These are phyloP conservation scores for Drosophila biarmipes DNA, from an alignment of 1,140 invertebrate genomes.

Conservation along the genomic window DNA sequence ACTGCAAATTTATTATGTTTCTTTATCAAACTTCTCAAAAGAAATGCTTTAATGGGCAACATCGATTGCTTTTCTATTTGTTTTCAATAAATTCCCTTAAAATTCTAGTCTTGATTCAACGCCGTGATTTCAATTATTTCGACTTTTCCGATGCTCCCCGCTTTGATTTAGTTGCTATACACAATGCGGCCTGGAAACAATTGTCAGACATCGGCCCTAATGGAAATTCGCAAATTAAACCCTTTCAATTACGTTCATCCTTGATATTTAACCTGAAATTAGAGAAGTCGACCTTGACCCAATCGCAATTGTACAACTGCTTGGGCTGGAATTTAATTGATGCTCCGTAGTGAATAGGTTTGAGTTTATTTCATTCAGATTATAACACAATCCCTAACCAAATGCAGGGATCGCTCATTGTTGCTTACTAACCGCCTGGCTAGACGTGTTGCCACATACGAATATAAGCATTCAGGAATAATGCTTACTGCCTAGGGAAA, in stretches of 20 bases:
- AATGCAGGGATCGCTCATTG: no score
- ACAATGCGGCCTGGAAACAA: conserved; percentile 19
- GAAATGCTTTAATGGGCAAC: not conserved
- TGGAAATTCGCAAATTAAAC: conserved; percentile 25
- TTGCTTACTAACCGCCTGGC: no score
- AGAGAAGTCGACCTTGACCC: conserved; percentile 30
- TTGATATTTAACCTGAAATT: conserved; percentile 1
- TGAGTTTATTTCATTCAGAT: no score
- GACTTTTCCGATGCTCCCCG: conserved; percentile 1
- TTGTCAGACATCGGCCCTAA: conserved; percentile 24
- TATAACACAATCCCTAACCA: no score
- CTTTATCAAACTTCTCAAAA: not conserved
- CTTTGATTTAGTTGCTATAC: conserved; percentile 26
- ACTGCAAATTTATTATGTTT: no score
- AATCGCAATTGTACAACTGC: conserved; percentile 1
- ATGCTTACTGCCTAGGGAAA: no score
- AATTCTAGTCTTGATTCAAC: not conserved
- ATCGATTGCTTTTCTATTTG: conserved; percentile 6
- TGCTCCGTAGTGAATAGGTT: no score
- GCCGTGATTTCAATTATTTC: conserved; percentile 12
- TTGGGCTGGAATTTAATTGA: conserved; percentile 12
- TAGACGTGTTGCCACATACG: no score
- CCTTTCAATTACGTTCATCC: conserved; percentile 29
- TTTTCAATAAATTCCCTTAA: conserved; percentile 12
- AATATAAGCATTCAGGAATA: no score